Evolutionary conservation across 2,113 vertebrate genomes (phyloP), one percentile per base, ranked within the genome.

Genomic region (Brachirus orientalis): DNA sequence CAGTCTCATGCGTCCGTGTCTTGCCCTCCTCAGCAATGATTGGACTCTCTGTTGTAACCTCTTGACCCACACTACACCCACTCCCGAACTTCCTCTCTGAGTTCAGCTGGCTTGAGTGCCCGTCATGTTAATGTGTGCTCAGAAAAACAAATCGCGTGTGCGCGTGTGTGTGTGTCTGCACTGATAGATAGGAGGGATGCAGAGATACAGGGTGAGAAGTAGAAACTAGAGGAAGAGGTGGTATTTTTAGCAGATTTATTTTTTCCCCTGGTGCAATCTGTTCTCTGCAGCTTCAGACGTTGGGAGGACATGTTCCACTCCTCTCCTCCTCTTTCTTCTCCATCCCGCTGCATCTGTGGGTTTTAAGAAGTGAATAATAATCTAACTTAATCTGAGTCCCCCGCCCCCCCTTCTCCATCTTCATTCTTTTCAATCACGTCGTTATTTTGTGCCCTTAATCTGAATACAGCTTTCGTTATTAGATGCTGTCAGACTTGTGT

Each of bases 211-310:
- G 74, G 74, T 80, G 79, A 81, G 75, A 82, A 85, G 45, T 59
- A 79, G 75, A 84, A 82, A 85, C 48, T 59, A 79, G 75, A 84
- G 69, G 75, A 79, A 73, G 74, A 86, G 71, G 76, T 75, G 85
- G 77, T 89, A 91, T 91, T 91, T 90, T 91, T 90, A 90, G 87
- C 76, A 78, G 69, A 61, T 80, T 72, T 79, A 7, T 66, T 84
- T 77, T 72, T 68, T 63, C 65, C 37, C 72, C 50, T 69, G 56
- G 65, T 86, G 74, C 87, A 89, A 77, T 85, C 84, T 90, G 89
- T 89, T 86, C 82, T 77, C 71, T 73, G 75, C 75, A 68, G 81
- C 67, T 71, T 80, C 36, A 22, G 74, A 76, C 63, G 60, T 69
- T 70, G 67, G 52, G 51, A 71, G 69, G 46, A 83, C 33, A 36